Percentiles rank a stretch among this genome's conserved stretches.
Conservation (phyloP, 2,113 vertebrate genomes). For the Chaenogobius annularis region DNA sequence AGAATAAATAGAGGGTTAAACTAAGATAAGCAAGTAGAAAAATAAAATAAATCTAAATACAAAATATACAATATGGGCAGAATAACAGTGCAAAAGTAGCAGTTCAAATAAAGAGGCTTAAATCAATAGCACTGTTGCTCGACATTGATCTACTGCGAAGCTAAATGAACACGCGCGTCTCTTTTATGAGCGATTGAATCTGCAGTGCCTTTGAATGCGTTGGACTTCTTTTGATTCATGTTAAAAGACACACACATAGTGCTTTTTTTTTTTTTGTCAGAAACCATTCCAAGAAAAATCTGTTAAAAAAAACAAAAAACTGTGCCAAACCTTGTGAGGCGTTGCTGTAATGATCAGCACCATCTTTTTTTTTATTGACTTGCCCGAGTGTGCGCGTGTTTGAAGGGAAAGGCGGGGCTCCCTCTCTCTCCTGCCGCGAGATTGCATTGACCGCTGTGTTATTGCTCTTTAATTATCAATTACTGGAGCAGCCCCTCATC, state of each 20-base stretch:
- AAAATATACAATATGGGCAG: neutral
- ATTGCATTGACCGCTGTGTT: constrained; percentile 81
- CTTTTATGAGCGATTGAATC: neutral
- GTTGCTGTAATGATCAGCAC: constrained; percentile 35
- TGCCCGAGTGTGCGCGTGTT: constrained; percentile 11
- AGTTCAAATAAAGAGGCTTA: neutral
- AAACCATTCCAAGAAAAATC: constrained; percentile 10
- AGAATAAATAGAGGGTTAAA: neutral
- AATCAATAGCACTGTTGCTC: constrained; percentile 35
- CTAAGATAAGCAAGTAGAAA: neutral
- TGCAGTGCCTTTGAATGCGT: neutral
- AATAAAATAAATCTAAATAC: neutral
- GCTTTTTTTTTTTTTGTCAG: neutral
- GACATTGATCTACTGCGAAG: constrained; percentile 46
- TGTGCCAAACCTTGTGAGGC: constrained; percentile 17
- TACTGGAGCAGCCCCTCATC: constrained; percentile 66
- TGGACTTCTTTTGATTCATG: constrained; percentile 31
- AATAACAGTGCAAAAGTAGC: neutral
- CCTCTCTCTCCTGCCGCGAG: constrained; percentile 69
- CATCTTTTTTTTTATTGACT: constrained; percentile 13
- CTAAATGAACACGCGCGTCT: constrained; percentile 35
- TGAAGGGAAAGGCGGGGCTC: constrained; percentile 44
- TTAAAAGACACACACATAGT: constrained; percentile 3
- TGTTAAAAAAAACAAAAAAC: neutral
- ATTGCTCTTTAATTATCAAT: constrained; percentile 85